Base-by-base conservation (phyloP, 1,140 invertebrate species). In the Lasioglossum albipes region DNA sequence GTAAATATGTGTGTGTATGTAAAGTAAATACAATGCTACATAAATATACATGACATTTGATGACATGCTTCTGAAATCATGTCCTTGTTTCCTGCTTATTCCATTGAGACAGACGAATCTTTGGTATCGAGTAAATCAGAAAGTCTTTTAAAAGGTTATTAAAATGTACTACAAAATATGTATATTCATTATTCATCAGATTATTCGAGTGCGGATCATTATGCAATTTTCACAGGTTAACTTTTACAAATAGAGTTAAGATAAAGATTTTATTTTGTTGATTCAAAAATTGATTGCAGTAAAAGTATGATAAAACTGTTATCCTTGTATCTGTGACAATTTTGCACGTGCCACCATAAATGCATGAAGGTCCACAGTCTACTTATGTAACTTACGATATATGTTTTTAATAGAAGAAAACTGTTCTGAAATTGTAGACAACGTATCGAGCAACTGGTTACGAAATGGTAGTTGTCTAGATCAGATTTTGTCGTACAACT, bases 61-160 rank as follows among this genome's bases (percentile, higher is more conserved):
- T n/a, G n/a, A 27, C 36, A 36, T 36, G 36, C 36, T 36, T 36
- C 41, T 41, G 4, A 22, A 64, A 79, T 73, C 52, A 91, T 91
- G 90, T 90, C 90, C 36, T 87, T 91, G 27, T 91, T 91, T 83
- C 89, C 90, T 65, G 89, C 90, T 66, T 91, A 90, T 84, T 84
- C 86, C 5, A 54, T 2, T n/a, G 52, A 84, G 36, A 52, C 22
- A 22, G 22, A 13, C 59, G 69, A 80, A 83, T 69, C 71, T 49
- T 5, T 41, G 16, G 73, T 41, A 41, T n/a, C 42, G 0, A 67
- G 52, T 62, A 81, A 75, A 77, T 61, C 73, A 36, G 68, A 84
- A 22, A 79, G 84, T 83, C 49, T 75, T 66, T n/a, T n/a, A 61
- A 36, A 52, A 64, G 74, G 61, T 72, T 79, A 74, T 20, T 20